Base-by-base conservation (phyloP, 2,797 vertebrate genomes). In the Iguana delicatissima region DNA sequence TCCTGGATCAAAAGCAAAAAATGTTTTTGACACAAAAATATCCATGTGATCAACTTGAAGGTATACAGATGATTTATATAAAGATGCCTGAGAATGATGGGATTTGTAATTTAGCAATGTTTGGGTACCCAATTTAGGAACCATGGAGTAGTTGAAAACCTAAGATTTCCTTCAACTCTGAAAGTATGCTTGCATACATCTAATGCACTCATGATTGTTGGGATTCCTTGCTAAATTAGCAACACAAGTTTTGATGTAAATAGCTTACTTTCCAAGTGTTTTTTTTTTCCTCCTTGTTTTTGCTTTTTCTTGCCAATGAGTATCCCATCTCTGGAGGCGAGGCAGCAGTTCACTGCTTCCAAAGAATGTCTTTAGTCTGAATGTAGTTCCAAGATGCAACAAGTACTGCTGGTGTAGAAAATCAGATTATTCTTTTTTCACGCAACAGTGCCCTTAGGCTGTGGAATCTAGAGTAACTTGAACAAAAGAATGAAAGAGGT, bases 301-400 rank as follows among this genome's bases (percentile, higher is more conserved):
- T 26, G 85, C 20, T 69, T 0, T 0, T 90, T 85, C 46, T 50
- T 85, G 67, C 55, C 62, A 86, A 38, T 86, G 86, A 90, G 80
- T 38, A 90, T 46, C 84, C 76, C 76, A 50, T 81, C 16, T 92
- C 86, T 90, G 82, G 92, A 89, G 91, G 55, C 59, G 90, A 90
- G 3, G 89, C 80, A 87, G 88, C 86, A 93, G 24, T 57, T 93
- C 84, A 83, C 77, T 93, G 84, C n/a, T 91, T 92, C 90, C 88
- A 91, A 95, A 80, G 88, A 81, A 89, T 22, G 22, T 8, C 80
- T 88, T 72, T 64, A 74, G 86, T 84, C 79, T 89, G 69, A 94
- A 29, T 46, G 59, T 67, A 84, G 38, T 92, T 55, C 91, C 89
- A 92, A 80, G 20, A 83, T 91, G n/a, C 92, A 87, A 85, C 86